These are phyloP conservation scores for Notodonta ziczac DNA, from an alignment of 2,888 invertebrate genomes.

Conservation along the genomic window DNA sequence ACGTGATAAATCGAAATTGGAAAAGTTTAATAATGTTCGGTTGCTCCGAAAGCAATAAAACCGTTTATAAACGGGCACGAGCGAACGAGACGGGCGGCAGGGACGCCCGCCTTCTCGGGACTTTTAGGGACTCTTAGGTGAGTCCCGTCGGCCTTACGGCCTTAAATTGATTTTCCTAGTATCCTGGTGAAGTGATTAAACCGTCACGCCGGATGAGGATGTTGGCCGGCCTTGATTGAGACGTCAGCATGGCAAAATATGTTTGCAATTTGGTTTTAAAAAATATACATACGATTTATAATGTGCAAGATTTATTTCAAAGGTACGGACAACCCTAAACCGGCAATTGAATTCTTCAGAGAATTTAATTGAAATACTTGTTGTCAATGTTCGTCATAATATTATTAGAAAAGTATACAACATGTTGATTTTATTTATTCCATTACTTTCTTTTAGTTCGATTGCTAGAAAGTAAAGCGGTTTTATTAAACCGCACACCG, in stretches of 20 bases:
- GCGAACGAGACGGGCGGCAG: conserved; percentile 82
- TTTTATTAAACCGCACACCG: conserved; percentile 2
- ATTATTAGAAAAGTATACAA: conserved; percentile 10
- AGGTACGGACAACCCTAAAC: conserved; percentile 49
- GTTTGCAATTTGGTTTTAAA: conserved; percentile 8
- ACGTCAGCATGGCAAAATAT: not conserved
- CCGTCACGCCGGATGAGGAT: conserved; percentile 50
- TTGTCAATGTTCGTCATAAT: conserved; percentile 38
- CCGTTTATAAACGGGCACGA: conserved; percentile 85
- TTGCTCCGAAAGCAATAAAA: conserved; percentile 85
- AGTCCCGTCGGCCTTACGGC: conserved; percentile 69
- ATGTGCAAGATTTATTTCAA: not conserved
- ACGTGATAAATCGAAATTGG: conserved; percentile 86
- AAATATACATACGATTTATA: not conserved
- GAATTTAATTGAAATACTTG: conserved; percentile 59
- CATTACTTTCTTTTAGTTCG: not conserved
- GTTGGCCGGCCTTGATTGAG: conserved; percentile 37
- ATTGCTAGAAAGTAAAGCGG: not conserved
- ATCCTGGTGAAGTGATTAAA: conserved; percentile 79
- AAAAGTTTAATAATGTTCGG: conserved; percentile 86
- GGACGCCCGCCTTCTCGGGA: conserved; percentile 78
- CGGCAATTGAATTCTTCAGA: conserved; percentile 49
- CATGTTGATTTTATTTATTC: not conserved
- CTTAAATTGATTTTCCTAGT: conserved; percentile 78
- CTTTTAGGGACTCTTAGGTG: conserved; percentile 82